Conservation (phyloP, 92 coral and sea anemone genomes). For the Palythoa grandiflora region DNA sequence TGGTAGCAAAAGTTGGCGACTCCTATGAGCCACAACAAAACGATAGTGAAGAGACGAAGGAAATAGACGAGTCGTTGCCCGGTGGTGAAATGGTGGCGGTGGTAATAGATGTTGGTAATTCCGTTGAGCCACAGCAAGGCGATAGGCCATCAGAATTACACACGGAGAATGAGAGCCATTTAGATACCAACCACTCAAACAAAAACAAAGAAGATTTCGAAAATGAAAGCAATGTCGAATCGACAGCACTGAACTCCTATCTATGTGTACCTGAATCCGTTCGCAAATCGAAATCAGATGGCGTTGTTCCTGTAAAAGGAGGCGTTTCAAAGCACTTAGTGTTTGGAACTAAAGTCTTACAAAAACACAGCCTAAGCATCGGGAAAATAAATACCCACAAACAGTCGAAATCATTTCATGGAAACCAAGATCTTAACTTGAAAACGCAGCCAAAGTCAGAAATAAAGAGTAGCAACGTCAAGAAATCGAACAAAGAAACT, state of each 20-base stretch:
- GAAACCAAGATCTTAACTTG: neutral
- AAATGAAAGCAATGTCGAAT: neutral
- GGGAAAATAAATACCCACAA: neutral
- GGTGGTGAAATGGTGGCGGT: too few species aligned
- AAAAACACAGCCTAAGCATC: neutral
- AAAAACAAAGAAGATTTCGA: neutral
- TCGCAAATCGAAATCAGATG: neutral
- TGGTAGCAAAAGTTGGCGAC: neutral
- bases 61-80: too few species aligned
- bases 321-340: neutral
- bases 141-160: neutral
- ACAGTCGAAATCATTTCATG: constrained; percentile 10
- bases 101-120: neutral
- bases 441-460: neutral
- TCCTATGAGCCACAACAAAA: too few species aligned
- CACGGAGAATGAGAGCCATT: neutral
- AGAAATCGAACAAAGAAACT: neutral
- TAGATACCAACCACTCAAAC: neutral
- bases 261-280: neutral
- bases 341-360: neutral
- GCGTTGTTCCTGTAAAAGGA: neutral
- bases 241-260: neutral
- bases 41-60: too few species aligned
- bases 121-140: neutral
- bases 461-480: neutral